Evolutionary conservation across 2,888 invertebrate species (phyloP).

Genomic region (Saturnia pavonia): DNA sequence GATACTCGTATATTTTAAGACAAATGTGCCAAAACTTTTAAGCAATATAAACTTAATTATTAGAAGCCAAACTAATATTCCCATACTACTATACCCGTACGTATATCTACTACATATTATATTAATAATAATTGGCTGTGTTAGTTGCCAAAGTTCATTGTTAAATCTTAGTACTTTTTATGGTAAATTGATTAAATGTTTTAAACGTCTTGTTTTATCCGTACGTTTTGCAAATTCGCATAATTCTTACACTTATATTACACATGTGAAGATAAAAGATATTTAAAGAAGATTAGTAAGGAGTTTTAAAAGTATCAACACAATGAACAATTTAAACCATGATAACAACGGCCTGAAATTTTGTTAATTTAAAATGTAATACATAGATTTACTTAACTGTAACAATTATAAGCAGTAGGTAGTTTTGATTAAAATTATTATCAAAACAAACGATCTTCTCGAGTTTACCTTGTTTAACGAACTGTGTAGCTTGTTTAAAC

Average conservation of each 20-base stretch:
- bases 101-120: neutral
- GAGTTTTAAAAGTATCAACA: no score
- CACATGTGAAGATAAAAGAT: no score
- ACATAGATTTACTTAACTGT: neutral
- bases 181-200: neutral
- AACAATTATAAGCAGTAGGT: slow-evolving; percentile 8
- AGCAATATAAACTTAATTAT: neutral
- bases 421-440: slow-evolving; percentile 18
- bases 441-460: slow-evolving; percentile 9
- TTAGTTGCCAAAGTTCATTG: neutral
- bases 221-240: neutral
- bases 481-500: slow-evolving; percentile 34
- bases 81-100: no score
- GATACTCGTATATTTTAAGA: neutral
- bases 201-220: neutral
- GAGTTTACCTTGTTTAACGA: slow-evolving; percentile 33
- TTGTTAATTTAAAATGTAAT: neutral
- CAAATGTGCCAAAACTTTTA: neutral
- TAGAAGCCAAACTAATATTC: neutral
- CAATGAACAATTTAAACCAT: no score
- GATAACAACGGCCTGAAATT: neutral
- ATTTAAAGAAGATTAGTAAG: no score
- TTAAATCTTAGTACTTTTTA: neutral
- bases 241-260: neutral
- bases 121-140: slow-evolving; percentile 11